phyloP scores from a whole-genome alignment of 2,113 vertebrate species.

The Aegypius monachus region DNA sequence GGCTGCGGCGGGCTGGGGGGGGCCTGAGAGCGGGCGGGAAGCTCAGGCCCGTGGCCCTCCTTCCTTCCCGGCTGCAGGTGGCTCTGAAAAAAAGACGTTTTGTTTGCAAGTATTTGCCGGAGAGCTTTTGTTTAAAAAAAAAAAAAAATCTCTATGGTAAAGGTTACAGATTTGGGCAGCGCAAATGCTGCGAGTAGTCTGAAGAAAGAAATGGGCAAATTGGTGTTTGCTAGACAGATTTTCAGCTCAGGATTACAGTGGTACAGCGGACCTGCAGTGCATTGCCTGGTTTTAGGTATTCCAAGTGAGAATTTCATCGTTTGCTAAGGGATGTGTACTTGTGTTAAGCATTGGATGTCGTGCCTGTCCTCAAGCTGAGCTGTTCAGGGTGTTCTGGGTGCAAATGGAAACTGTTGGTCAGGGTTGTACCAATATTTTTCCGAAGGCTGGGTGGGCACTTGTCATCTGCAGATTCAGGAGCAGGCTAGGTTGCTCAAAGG shows the following conservation, averaged over 20 bases:
- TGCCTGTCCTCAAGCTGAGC: background rate
- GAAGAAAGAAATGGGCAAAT: background rate
- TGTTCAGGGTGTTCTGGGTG: background rate
- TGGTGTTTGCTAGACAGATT: too few species aligned
- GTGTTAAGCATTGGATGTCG: accelerated
- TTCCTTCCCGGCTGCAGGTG: too few species aligned
- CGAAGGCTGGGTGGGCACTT: accelerated
- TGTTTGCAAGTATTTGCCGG: background rate
- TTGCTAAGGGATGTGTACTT: accelerated
- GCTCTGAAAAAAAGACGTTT: background rate
- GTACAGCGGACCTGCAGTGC: too few species aligned
- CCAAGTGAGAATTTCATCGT: accelerated
- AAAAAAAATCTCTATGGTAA: accelerated
- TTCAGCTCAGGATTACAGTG: background rate
- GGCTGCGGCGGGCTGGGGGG: background rate
- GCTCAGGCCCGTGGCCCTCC: accelerated
- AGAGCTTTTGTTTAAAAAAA: background rate
- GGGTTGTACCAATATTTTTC: background rate
- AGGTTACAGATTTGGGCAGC: background rate
- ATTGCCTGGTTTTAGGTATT: accelerated
- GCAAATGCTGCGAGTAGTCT: background rate
- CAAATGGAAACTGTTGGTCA: background rate
- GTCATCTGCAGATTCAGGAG: background rate
- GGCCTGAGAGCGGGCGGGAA: too few species aligned
- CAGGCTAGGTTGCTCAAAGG: background rate